These are phyloP conservation scores for Albula goreensis DNA, from an alignment of 2,113 vertebrate species.

Conservation along the genomic window DNA sequence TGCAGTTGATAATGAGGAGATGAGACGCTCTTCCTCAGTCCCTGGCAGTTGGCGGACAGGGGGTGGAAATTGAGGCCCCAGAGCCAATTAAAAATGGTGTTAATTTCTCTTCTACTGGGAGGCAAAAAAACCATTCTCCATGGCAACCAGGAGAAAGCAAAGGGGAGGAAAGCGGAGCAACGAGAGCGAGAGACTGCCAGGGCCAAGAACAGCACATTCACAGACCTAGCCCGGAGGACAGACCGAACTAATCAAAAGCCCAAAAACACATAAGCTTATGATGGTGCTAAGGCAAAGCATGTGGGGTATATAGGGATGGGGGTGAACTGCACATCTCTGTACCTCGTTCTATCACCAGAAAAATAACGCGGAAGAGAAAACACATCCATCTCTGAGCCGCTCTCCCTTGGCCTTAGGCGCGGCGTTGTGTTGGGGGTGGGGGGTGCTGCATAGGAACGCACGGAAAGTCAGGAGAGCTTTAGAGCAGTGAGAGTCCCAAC, in stretches of 20 bases:
- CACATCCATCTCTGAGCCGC: background rate
- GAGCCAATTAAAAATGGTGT: conserved; percentile 64
- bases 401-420: background rate
- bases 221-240: background rate
- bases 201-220: conserved; percentile 8
- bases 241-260: background rate
- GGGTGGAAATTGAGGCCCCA: conserved; percentile 47
- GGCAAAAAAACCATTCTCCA: conserved; percentile 50
- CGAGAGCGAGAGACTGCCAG: conserved; percentile 14
- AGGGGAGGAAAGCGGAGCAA: conserved; percentile 27
- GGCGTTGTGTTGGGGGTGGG: background rate
- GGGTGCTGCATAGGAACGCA: background rate
- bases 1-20: conserved; percentile 19
- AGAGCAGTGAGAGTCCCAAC: background rate
- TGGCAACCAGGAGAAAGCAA: conserved; percentile 53
- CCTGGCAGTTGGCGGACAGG: conserved; percentile 23
- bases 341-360: background rate
- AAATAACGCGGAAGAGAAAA: background rate
- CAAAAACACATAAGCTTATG: background rate
- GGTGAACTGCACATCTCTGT: background rate
- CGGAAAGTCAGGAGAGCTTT: conserved; percentile 12
- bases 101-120: conserved; percentile 55
- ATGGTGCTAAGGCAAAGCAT: background rate
- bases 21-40: conserved; percentile 23
- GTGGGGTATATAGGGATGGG: background rate